Conservation (phyloP, 2,797 vertebrate species). For the Macropus fuliginosus region DNA sequence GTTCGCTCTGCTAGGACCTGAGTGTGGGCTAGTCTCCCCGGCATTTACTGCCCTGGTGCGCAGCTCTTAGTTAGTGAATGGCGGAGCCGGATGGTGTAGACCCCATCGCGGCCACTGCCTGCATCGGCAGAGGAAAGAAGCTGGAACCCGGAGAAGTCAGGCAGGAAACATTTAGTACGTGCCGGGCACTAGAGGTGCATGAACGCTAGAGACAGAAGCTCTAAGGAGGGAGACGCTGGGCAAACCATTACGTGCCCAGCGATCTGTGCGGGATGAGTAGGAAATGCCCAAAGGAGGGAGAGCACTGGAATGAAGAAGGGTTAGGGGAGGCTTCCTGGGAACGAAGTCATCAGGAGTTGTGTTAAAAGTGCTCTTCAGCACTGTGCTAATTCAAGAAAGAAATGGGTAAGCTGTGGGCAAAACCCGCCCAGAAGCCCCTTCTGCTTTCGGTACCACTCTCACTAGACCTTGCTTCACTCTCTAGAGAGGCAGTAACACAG, state of each 20-base stretch:
- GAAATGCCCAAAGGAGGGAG: background rate
- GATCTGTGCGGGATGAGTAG: background rate
- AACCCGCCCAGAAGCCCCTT: background rate
- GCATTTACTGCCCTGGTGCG: background rate
- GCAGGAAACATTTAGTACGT: background rate
- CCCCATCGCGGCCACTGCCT: accelerated
- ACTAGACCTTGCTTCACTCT: background rate
- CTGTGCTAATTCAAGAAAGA: background rate
- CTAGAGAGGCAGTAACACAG: background rate
- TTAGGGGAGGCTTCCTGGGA: background rate
- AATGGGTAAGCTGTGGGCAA: background rate
- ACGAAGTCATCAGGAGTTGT: background rate
- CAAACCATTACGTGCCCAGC: background rate
- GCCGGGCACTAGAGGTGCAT: background rate
- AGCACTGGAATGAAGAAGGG: background rate
- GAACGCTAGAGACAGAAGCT: background rate
- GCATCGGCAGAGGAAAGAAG: background rate
- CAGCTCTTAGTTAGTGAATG: background rate
- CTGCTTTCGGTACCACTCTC: background rate
- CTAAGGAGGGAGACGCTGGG: background rate
- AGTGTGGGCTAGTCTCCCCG: background rate
- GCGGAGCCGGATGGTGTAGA: background rate
- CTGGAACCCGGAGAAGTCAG: background rate
- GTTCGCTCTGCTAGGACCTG: background rate
- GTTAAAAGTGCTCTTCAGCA: too few relatives aligned